Conservation (phyloP, 2,113 vertebrate species). For the Colius striatus region DNA sequence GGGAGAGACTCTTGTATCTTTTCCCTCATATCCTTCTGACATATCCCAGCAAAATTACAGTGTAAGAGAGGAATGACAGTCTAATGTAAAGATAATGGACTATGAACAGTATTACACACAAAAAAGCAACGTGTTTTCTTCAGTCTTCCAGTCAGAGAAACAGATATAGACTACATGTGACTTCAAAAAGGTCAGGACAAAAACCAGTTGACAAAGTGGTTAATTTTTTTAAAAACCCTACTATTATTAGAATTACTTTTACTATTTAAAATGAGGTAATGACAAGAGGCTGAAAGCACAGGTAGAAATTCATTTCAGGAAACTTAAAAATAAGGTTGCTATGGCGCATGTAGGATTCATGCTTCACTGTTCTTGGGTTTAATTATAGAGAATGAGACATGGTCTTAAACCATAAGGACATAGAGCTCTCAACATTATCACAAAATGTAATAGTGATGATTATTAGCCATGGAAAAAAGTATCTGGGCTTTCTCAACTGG, state of each 20-base stretch:
- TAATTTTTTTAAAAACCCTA: not conserved
- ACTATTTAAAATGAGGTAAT: not conserved
- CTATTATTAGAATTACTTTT: not conserved
- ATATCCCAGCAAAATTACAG: not conserved
- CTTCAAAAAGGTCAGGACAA: not conserved
- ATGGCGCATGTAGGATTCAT: not conserved
- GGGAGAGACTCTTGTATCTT: not conserved
- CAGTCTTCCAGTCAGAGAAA: not conserved
- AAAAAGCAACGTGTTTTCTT: not conserved
- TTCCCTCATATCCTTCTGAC: not conserved
- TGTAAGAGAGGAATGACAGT: not conserved
- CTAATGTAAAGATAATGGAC: not conserved
- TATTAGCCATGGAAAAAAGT: conserved; percentile 18
- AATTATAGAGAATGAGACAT: not conserved
- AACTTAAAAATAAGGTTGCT: not conserved
- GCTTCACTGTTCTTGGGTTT: not conserved
- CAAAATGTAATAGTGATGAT: not conserved
- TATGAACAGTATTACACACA: not conserved
- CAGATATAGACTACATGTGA: not conserved
- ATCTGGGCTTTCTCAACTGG: conserved; percentile 22
- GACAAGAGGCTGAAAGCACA: not conserved
- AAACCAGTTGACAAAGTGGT: not conserved
- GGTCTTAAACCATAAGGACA: not conserved
- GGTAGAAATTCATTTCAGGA: not conserved
- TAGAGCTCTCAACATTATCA: not conserved